phyloP scores from a whole-genome alignment of 2,113 vertebrate genomes.

The Rhizomys pruinosus region DNA sequence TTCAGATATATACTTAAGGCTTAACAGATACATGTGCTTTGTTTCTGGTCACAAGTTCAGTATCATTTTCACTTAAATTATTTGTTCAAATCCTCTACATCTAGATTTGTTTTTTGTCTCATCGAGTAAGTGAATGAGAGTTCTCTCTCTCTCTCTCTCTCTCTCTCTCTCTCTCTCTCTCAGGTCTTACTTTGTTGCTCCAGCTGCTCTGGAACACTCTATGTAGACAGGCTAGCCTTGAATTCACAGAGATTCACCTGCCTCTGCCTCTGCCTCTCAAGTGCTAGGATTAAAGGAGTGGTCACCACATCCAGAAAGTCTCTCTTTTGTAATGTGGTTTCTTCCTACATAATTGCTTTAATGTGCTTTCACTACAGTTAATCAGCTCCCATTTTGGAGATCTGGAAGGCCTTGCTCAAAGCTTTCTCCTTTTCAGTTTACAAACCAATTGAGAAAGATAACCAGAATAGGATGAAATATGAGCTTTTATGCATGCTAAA shows the following conservation, averaged over 20 bases:
- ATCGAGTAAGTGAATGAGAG: background rate
- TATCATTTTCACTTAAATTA: background rate
- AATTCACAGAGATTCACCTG: background rate
- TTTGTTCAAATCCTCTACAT: slow-evolving; percentile 22
- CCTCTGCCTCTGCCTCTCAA: background rate
- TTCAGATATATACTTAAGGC: background rate
- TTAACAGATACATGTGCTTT: background rate
- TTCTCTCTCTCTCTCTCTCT: too few species aligned
- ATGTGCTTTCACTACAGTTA: slow-evolving; percentile 53
- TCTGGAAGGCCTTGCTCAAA: slow-evolving; percentile 16
- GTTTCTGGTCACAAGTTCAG: background rate
- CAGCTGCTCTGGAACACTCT: background rate
- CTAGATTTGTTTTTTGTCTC: background rate
- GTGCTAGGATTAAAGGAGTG: background rate
- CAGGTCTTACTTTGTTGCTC: background rate
- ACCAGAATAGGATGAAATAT: slow-evolving; percentile 4
- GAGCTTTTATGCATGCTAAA: background rate
- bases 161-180: too few species aligned
- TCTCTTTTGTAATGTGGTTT: slow-evolving; percentile 12
- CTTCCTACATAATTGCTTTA: slow-evolving; percentile 40
- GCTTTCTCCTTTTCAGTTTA: slow-evolving; percentile 32
- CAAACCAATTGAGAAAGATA: slow-evolving; percentile 50
- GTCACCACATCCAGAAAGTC: background rate
- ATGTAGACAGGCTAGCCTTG: background rate
- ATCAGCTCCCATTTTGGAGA: background rate